These are phyloP conservation scores for Centrocercus urophasianus DNA, from an alignment of 2,113 vertebrate genomes.

Conservation along the genomic window DNA sequence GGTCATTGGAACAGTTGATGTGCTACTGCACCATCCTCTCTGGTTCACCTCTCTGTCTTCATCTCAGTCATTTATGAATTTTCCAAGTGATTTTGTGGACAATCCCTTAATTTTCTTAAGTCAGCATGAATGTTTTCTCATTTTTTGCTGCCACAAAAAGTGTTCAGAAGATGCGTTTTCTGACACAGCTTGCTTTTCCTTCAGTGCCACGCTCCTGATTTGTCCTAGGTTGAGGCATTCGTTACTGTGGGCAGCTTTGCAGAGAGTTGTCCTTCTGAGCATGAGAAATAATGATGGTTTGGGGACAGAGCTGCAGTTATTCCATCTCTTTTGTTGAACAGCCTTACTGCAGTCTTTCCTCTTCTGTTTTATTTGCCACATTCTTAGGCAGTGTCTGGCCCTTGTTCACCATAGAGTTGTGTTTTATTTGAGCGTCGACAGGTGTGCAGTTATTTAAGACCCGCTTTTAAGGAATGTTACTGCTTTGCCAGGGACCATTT, in stretches of 20 bases:
- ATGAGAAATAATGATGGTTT: background rate
- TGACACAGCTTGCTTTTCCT: background rate
- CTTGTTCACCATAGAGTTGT: background rate
- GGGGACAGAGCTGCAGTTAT: background rate
- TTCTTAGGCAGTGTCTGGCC: conserved; percentile 19
- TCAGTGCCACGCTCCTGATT: background rate
- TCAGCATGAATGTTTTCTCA: background rate
- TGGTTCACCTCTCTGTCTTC: accelerated
- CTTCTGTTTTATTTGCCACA: conserved; percentile 23
- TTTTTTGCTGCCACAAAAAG: background rate
- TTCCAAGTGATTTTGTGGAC: background rate
- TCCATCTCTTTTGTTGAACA: background rate
- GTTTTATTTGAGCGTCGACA: conserved; percentile 51
- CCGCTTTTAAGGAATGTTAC: conserved; percentile 42
- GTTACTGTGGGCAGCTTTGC: background rate
- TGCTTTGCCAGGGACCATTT: background rate
- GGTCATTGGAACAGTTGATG: background rate
- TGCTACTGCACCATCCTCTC: background rate
- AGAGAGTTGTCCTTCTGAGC: background rate
- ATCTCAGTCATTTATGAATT: background rate
- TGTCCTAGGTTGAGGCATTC: background rate
- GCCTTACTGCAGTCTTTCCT: background rate
- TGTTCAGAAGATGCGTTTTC: background rate
- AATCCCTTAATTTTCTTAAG: background rate
- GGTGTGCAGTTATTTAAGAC: conserved; percentile 61